These are phyloP conservation scores for Lucifuga dentata DNA, from an alignment of 2,113 vertebrate genomes.

Conservation along the genomic window DNA sequence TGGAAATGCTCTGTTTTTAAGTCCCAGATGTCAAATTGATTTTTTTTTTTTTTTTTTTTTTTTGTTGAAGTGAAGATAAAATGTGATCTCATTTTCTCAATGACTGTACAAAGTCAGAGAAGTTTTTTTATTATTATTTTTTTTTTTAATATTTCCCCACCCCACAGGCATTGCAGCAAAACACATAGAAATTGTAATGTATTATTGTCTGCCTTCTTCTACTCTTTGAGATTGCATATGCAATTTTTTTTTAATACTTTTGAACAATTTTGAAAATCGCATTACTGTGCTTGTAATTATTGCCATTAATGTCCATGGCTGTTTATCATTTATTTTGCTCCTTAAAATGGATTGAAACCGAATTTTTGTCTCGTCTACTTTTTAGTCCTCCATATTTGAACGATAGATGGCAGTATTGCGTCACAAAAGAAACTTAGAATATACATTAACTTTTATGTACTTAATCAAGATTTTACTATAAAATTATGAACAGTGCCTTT, in stretches of 20 bases:
- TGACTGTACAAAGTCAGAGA: constrained; percentile 3
- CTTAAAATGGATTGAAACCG: constrained; percentile 48
- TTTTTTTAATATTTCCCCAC: no score
- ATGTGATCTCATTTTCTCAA: constrained; percentile 22
- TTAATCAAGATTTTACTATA: not conserved
- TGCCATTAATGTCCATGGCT: constrained; percentile 44
- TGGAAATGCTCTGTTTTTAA: constrained; percentile 19
- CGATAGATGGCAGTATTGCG: constrained; percentile 57
- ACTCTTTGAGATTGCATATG: constrained; percentile 38
- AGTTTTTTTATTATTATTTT: no score
- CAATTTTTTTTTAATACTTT: constrained; percentile 37
- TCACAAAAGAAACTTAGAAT: not conserved
- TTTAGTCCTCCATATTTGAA: not conserved
- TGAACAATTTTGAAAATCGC: constrained; percentile 2
- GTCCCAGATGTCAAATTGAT: constrained; percentile 5
- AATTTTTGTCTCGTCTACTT: constrained; percentile 24
- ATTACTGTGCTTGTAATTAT: constrained; percentile 42
- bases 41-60: no score
- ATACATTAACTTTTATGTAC: not conserved
- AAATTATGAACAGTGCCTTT: not conserved
- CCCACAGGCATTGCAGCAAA: not conserved
- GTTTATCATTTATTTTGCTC: constrained; percentile 42
- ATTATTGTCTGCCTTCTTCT: constrained; percentile 7
- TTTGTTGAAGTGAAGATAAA: no score
- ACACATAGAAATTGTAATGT: constrained; percentile 27